Evolutionary conservation across 2,113 vertebrate genomes (phyloP), one percentile per base, ranked within the genome.

Genomic region (Silurus meridionalis): DNA sequence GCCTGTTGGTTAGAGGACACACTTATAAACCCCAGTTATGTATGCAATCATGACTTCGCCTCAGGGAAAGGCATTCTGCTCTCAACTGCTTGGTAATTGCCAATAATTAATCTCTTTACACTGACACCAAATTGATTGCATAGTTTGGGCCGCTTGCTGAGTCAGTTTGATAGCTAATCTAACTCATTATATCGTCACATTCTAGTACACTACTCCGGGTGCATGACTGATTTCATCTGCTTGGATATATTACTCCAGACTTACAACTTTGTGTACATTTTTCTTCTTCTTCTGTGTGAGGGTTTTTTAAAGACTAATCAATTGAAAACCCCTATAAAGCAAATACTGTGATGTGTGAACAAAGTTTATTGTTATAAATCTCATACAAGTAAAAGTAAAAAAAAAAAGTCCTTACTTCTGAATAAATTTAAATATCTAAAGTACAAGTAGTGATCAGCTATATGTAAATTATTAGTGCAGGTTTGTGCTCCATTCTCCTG

Each of bases 41-140:
- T 79, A 78, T 50, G 50, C 83, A 69, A 57, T 87, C 83, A 80
- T 85, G 80, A 55, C 77, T 80, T 77, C 57, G 83, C 85, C 83
- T 57, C 23, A 37, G 83, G 83, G 71, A 85, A 87, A 72, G 85
- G 87, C 87, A 80, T 85, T 82, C 84, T 53, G 83, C 80, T 85
- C 87, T 84, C 83, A 58, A 69, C 88, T 74, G 82, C 85, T 71
- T 85, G 63, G 84, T 87, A 87, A 87, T 87, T 88, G 74, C 85
- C 57, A 82, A 87, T 88, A 83, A 86, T 90, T 87, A 85, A 88
- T 89, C 84, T 86, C 85, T 87, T 86, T 87, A 82, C 72, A 66
- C 37, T 82, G 58, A 83, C 52, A 72, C 80, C 19, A n/a, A 83
- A 89, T 80, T 87, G 83, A 89, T 82, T 83, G 79, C 83, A 61